Base-by-base conservation (phyloP, 1,140 invertebrate species). In the Gryllus bimaculatus region DNA sequence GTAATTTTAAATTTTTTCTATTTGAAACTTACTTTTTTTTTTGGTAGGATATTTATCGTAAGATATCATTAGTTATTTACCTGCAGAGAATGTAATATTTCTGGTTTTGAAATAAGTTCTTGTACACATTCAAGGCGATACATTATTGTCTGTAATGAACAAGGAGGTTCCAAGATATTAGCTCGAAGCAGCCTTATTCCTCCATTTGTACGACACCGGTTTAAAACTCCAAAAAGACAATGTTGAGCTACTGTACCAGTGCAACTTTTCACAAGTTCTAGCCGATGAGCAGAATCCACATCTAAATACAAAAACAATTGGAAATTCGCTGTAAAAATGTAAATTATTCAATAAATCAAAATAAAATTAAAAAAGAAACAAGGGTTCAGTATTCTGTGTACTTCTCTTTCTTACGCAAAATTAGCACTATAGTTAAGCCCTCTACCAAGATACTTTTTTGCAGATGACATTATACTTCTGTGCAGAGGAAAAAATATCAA, bases 111-210 rank as follows among this genome's bases (percentile, higher is more conserved):
- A 20, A 93, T 89, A 3, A 98, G 85, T 85, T 96, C 94, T 79
- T 90, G 86, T 0, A 97, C 90, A 78, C 92, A 92, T 82, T 93
- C 88, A 75, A 93, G 88, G 74, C 95, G 87, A 8, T 89, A 85
- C 80, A 89, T 85, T 78, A 97, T 95, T 0, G 91, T 87, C 8
- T 88, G 82, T 80, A 88, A 81, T 80, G 92, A 89, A 83, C 88
- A 91, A 8, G 91, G 89, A 0, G 95, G 95, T 84, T 97, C 94
- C n/a, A 97, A 86, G 79, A 97, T 92, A 47, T 91, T 91, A 1
- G 94, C 92, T 79, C 96, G 86, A 8, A 98, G 87, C 4, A 93
- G 86, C 80, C 94, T 86, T 48, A 90, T 87, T 8, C 96, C 96
- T 73, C 93, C 91, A 75, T 88, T 85, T 4, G 96, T 98, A 73